Base-by-base conservation (phyloP, 2,888 invertebrate genomes). In the Cheilosia grossa region DNA sequence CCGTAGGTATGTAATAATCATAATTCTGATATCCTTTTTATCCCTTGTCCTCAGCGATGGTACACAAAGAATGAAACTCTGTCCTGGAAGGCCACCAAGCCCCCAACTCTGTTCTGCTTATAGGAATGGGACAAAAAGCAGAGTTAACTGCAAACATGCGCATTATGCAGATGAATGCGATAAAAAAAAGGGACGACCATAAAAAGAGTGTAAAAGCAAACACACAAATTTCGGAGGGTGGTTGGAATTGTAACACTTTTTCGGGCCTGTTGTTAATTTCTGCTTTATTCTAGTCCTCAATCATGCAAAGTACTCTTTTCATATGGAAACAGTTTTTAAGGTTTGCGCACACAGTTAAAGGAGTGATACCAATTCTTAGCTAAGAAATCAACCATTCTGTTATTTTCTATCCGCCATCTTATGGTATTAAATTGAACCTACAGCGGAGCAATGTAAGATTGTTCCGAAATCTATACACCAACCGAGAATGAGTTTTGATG, bases 121-220 rank as follows among this genome's bases (percentile, higher is more conserved):
- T n/a, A 5, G 27, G 6, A 27, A 37, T 37, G 24, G 4, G 27
- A 61, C 15, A 42, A 51, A 49, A 37, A 53, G 40, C 24, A 13
- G 37, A 15, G 49, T 51, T 51, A 40, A 53, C 37, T 49, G 33
- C 66, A 66, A 75, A 75, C 75, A 66, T 66, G 66, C 66, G 74
- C 74, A 75, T 58, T 66, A 58, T 58, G 58, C 66, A 66, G 75
- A 75, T 75, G 40, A 66, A 49, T 40, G 66, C 21, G 56, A 49
- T 64, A 58, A 40, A 58, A 56, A 27, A 27, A 54, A 59, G 27
- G 33, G n/a, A 17, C 54, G 4, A 47, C 47, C 27, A 40, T 56
- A 64, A 64, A 47, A 61, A 24, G 54, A 21, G 53, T 63, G 24
- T 21, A 40, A 56, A 61, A 24, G 37, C 17, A 27, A 33, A 24